A percentile compares a stretch with the other conserved stretches of the same genome.
Evolutionary conservation across 2,797 vertebrate species (phyloP).

Genomic region (Falco berigora): DNA sequence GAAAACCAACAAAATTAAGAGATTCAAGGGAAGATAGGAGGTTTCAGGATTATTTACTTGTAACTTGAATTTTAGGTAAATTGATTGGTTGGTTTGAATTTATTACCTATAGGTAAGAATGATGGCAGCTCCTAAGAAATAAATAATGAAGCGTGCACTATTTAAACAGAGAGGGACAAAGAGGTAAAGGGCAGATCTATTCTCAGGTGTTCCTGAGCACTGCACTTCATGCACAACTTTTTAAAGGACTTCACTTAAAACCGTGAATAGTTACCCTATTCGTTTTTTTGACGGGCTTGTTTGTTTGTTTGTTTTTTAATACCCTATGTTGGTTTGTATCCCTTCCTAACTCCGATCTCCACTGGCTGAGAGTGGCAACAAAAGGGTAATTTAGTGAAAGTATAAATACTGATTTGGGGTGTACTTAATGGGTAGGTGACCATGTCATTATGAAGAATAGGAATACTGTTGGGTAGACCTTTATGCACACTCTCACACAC

Average conservation of each 20-base stretch:
- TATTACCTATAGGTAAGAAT: neutral
- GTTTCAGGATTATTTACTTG: neutral
- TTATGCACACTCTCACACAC: fast-evolving
- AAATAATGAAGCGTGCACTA: neutral
- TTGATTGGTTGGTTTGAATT: neutral
- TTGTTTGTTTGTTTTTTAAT: no score
- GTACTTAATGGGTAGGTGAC: neutral
- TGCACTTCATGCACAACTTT: neutral
- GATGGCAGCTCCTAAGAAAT: neutral
- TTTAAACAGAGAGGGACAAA: neutral
- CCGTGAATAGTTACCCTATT: neutral
- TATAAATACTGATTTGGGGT: neutral
- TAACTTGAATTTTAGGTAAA: neutral
- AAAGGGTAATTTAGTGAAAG: neutral
- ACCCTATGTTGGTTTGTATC: neutral
- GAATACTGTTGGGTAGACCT: neutral
- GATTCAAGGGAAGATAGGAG: neutral
- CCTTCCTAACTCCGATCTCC: neutral
- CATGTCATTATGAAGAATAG: neutral
- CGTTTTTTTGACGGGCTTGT: no score
- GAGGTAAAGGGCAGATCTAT: neutral
- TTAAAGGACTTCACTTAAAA: neutral
- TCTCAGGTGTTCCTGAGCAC: neutral
- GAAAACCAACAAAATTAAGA: neutral
- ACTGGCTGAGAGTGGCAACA: neutral